Conservation (phyloP, 2,888 invertebrate species). For the Oxyscelio sp. region DNA sequence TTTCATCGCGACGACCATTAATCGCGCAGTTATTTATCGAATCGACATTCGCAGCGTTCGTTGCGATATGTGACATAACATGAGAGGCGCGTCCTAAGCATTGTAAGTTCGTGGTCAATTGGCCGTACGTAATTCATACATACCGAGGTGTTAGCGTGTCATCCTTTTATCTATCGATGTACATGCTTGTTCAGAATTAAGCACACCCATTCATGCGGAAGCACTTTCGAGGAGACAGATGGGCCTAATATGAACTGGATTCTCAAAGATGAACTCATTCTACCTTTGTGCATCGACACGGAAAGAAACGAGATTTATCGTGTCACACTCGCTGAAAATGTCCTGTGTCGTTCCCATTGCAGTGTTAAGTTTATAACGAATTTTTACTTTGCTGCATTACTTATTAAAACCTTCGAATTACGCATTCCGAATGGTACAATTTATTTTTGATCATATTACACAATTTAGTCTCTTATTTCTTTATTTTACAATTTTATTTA, state of each 20-base stretch:
- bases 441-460: no score
- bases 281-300: conserved; percentile 77
- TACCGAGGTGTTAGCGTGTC: conserved; percentile 79
- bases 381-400: no score
- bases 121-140: conserved; percentile 87
- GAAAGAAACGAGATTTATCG: conserved; percentile 85
- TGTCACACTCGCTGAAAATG: conserved; percentile 52
- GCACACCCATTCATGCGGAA: conserved; percentile 84
- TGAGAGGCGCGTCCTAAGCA: conserved; percentile 84
- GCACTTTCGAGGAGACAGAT: conserved; percentile 85
- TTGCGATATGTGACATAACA: conserved; percentile 82
- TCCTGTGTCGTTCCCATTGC: background rate
- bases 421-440: no score
- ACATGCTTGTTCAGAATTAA: conserved; percentile 78
- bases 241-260: conserved; percentile 87
- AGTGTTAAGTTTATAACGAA: conserved; percentile 44
- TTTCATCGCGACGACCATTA: conserved; percentile 35
- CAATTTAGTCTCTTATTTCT: no score
- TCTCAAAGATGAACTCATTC: conserved; percentile 85
- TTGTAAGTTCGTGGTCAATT: conserved; percentile 87
- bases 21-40: conserved; percentile 58
- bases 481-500: no score
- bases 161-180: conserved; percentile 78
- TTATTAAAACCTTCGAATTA: no score
- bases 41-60: conserved; percentile 63